These are phyloP conservation scores for Anthrax anthrax DNA, from an alignment of 2,888 invertebrate genomes.

Conservation along the genomic window DNA sequence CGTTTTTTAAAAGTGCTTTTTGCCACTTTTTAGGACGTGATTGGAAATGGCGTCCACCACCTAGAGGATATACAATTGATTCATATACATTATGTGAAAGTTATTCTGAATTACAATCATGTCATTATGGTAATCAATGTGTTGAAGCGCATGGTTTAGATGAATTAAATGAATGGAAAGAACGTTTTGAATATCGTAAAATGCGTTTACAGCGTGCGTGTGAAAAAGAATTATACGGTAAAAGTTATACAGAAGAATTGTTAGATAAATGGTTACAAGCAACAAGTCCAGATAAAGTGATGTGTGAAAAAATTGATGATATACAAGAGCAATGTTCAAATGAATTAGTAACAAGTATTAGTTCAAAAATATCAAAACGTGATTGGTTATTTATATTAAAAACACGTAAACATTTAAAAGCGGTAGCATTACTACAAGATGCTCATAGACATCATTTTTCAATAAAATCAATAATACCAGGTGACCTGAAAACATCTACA, in stretches of 20 bases:
- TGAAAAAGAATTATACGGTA: constrained; percentile 53
- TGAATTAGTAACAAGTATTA: constrained; percentile 45
- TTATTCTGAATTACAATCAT: constrained; percentile 41
- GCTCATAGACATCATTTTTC: constrained; percentile 52
- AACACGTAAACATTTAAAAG: constrained; percentile 39
- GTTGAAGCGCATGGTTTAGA: constrained; percentile 58
- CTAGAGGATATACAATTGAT: constrained; percentile 49
- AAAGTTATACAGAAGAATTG: constrained; percentile 44
- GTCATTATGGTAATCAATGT: constrained; percentile 56
- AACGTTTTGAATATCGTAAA: constrained; percentile 50
- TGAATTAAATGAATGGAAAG: constrained; percentile 60
- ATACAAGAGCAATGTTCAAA: constrained; percentile 44
- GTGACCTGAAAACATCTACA: constrained; percentile 4
- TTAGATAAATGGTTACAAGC: constrained; percentile 49
- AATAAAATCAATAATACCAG: constrained; percentile 37
- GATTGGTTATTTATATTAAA: constrained; percentile 47
- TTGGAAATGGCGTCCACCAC: constrained; percentile 54
- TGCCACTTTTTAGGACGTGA: constrained; percentile 34
- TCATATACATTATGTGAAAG: constrained; percentile 49
- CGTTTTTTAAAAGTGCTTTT: neutral
- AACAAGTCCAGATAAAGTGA: constrained; percentile 45
- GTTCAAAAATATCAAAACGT: constrained; percentile 44
- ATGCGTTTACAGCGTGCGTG: constrained; percentile 48
- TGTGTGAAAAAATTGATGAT: constrained; percentile 45
- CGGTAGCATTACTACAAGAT: constrained; percentile 54